Evolutionary conservation across 2,888 invertebrate genomes (phyloP).

Genomic region (Gymnosoma rotundatum): DNA sequence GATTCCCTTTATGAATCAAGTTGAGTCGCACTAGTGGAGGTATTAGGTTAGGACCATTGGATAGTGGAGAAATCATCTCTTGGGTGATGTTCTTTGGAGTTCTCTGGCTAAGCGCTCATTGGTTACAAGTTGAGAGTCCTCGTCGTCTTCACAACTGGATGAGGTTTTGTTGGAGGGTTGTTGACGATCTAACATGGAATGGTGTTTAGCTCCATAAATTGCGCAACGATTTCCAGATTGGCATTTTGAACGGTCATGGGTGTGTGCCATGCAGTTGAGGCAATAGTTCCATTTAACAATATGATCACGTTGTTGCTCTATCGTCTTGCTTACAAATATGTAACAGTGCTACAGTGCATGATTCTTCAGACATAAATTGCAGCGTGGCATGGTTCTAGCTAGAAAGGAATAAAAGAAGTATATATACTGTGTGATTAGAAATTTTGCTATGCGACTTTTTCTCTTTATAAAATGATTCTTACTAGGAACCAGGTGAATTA

Average conservation of each 20-base stretch:
- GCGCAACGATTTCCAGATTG: not conserved
- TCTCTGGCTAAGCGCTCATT: too few species aligned
- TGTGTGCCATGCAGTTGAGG: too few species aligned
- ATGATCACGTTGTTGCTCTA: too few species aligned
- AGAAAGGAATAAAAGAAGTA: not conserved
- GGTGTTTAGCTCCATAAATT: conserved; percentile 1
- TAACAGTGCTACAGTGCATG: not conserved
- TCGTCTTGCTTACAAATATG: too few species aligned
- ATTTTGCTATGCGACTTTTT: too few species aligned
- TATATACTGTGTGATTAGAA: too few species aligned
- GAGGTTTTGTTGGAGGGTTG: not conserved
- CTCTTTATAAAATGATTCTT: too few species aligned
- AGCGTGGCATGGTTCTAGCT: not conserved
- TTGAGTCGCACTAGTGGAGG: not conserved
- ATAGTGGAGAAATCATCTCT: too few species aligned
- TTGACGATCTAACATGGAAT: not conserved
- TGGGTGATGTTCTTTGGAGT: too few species aligned
- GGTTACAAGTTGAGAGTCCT: not conserved
- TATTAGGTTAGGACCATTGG: too few species aligned
- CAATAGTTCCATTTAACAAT: too few species aligned
- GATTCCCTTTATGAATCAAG: conserved; percentile 1
- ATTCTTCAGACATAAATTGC: not conserved
- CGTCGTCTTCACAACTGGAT: not conserved
- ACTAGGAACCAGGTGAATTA: too few species aligned
- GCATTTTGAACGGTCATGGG: not conserved